phyloP scores from a whole-genome alignment of 2,888 invertebrate species.

The Acanthosoma haemorrhoidale region DNA sequence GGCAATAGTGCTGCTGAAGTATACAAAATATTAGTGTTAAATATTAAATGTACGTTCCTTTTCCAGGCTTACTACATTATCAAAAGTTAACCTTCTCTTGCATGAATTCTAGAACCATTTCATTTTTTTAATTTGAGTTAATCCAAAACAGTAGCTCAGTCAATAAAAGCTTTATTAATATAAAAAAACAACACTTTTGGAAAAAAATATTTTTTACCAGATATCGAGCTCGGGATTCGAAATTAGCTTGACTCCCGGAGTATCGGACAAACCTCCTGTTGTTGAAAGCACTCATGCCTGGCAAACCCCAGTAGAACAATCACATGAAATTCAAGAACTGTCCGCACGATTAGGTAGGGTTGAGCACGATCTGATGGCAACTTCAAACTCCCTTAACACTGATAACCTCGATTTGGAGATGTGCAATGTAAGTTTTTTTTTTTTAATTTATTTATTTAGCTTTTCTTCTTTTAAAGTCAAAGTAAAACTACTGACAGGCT shows the following conservation, averaged over 20 bases:
- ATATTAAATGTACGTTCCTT: too few species aligned
- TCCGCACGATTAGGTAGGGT: slow-evolving; percentile 36
- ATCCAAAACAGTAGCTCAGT: too few species aligned
- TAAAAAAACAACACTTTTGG: neutral
- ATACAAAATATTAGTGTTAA: too few species aligned
- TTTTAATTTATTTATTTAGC: neutral
- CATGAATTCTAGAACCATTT: neutral
- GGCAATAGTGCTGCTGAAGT: too few species aligned
- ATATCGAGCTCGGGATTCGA: slow-evolving; percentile 59
- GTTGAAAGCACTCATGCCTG: slow-evolving; percentile 40
- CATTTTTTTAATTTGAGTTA: too few species aligned
- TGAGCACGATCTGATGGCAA: slow-evolving; percentile 28
- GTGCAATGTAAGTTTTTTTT: slow-evolving; percentile 49
- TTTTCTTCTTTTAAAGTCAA: neutral
- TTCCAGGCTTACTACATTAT: too few species aligned
- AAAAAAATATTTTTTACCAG: slow-evolving; percentile 44
- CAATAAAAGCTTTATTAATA: neutral
- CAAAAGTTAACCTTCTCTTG: too few species aligned
- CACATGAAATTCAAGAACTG: slow-evolving; percentile 32
- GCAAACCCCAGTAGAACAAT: slow-evolving; percentile 36
- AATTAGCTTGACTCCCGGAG: slow-evolving; percentile 45
- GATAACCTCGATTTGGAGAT: slow-evolving; percentile 50
- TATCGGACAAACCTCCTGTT: slow-evolving; percentile 40
- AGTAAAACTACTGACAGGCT: neutral
- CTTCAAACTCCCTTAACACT: slow-evolving; percentile 23